Evolutionary conservation across 2,797 vertebrate genomes (phyloP).

Genomic region (Dromococcyx pavoninus): DNA sequence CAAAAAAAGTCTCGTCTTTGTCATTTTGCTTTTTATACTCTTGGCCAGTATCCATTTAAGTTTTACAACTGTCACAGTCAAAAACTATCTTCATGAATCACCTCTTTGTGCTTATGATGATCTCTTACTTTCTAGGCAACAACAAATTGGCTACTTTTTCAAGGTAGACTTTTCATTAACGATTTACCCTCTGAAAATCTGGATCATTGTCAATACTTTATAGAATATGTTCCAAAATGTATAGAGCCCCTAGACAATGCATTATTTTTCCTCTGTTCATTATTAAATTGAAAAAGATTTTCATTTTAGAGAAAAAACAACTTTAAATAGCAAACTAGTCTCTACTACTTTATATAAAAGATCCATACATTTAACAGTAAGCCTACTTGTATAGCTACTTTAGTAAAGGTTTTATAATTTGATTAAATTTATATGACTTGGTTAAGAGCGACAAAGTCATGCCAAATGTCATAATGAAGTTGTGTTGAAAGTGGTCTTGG

Average conservation of each 20-base stretch:
- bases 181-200: not conserved
- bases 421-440: not conserved
- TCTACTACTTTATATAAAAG: not conserved
- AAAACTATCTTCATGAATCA: not conserved
- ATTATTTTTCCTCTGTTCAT: not conserved
- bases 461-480: not conserved
- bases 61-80: not conserved
- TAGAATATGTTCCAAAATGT: not conserved
- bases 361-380: not conserved
- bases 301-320: not conserved
- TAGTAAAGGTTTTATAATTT: not conserved
- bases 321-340: not conserved
- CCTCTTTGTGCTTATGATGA: not conserved
- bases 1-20: not conserved
- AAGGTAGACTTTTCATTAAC: not conserved
- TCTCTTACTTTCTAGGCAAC: not conserved
- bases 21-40: not conserved
- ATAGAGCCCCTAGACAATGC: not conserved
- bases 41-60: not conserved
- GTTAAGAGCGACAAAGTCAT: not conserved
- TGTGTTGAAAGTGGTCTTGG: not conserved
- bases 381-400: not conserved
- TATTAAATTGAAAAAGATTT: not conserved
- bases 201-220: not conserved
- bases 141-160: not conserved